Evolutionary conservation across 2,113 vertebrate genomes (phyloP).

Genomic region (Crypturellus undulatus): DNA sequence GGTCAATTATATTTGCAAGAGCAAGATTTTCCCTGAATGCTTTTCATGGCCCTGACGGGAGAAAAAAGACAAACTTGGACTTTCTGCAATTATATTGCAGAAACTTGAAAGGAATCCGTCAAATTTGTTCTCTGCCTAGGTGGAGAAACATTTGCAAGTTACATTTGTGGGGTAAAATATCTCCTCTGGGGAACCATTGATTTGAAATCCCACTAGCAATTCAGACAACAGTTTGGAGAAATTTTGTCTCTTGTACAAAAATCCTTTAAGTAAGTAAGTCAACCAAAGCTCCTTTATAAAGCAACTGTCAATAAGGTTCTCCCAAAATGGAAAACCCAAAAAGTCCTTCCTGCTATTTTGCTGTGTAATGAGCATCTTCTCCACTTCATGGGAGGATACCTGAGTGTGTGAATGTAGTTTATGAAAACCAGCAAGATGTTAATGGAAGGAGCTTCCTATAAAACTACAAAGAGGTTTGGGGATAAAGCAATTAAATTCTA

Average conservation of each 20-base stretch:
- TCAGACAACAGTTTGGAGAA: neutral
- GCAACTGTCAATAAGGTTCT: neutral
- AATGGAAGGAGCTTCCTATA: neutral
- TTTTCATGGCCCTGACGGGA: neutral
- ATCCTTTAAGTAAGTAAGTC: neutral
- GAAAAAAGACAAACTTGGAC: neutral
- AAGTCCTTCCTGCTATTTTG: rapidly evolving
- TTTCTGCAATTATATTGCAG: neutral
- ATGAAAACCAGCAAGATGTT: too few relatives aligned
- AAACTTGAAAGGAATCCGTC: neutral
- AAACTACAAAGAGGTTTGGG: neutral
- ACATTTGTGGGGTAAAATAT: neutral
- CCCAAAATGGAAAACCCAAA: neutral
- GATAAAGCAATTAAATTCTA: neutral
- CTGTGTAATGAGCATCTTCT: neutral
- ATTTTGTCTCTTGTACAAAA: neutral
- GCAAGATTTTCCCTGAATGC: neutral
- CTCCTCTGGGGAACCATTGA: neutral
- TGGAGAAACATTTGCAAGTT: rapidly evolving
- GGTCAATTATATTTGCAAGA: neutral
- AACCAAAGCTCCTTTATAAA: neutral
- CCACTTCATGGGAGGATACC: too few relatives aligned
- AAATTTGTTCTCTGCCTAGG: neutral
- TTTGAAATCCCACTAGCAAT: neutral
- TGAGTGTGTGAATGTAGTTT: too few relatives aligned